Evolutionary conservation across 1,140 invertebrate genomes (phyloP).

Genomic region (Drosophila arawakana): DNA sequence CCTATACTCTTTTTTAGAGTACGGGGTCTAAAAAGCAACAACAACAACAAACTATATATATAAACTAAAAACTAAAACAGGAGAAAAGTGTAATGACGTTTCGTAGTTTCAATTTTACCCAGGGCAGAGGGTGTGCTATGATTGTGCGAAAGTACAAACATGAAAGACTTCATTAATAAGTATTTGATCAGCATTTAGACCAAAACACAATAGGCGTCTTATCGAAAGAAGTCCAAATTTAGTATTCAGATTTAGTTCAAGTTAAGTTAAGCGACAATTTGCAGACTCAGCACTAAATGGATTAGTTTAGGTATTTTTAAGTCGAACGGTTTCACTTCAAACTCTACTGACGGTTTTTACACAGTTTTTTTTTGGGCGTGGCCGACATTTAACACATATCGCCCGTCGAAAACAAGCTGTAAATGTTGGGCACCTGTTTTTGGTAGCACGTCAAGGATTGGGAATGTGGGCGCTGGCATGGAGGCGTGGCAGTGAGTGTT

Average conservation of each 20-base stretch:
- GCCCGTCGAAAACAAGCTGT: slow-evolving; percentile 73
- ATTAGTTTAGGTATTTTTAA: too few relatives aligned
- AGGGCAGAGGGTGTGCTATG: too few relatives aligned
- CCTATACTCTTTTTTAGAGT: too few relatives aligned
- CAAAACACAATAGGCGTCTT: too few relatives aligned
- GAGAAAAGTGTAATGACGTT: slow-evolving; percentile 46
- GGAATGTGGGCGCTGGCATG: neutral
- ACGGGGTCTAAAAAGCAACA: neutral
- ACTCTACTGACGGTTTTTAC: neutral
- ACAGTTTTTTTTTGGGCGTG: slow-evolving; percentile 53
- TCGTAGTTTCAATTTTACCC: neutral
- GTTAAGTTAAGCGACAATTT: too few relatives aligned
- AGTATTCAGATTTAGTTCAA: too few relatives aligned
- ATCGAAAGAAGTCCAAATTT: too few relatives aligned
- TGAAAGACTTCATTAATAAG: too few relatives aligned
- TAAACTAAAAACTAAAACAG: slow-evolving; percentile 37
- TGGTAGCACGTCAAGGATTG: neutral
- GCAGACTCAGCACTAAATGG: too few relatives aligned
- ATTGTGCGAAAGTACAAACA: too few relatives aligned
- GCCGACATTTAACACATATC: slow-evolving; percentile 74
- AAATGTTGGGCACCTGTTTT: slow-evolving; percentile 65
- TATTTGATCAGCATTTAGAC: too few relatives aligned
- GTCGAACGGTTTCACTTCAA: too few relatives aligned
- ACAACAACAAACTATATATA: neutral
- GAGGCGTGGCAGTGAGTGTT: slow-evolving; percentile 15